Evolutionary conservation across 2,888 invertebrate species (phyloP), one percentile per base, ranked within the genome.

Genomic region (Andrena praecox): DNA sequence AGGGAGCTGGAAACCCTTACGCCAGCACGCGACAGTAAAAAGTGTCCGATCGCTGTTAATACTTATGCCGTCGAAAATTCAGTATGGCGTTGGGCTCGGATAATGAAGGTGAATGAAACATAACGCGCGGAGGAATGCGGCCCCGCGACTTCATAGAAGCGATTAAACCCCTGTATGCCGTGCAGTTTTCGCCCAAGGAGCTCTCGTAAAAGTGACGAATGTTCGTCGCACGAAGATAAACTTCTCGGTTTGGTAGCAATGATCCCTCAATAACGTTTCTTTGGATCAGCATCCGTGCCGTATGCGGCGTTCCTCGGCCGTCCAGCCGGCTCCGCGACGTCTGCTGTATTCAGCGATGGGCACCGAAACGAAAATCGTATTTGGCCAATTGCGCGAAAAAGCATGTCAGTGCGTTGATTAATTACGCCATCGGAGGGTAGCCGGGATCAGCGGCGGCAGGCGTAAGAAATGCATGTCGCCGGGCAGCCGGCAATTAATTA

Each of bases 401-500:
- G 77, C 60, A 88, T 80, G 89, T 88, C 85, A 63, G 63, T 69
- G 59, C 68, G 69, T 76, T 85, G 89, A 87, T 87, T 87, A 89
- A 87, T 87, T 87, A 82, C 82, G 77, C 66, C 70, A 80, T 79
- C 70, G 77, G 52, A 80, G 77, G 80, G 76, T 87, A 70, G 82
- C 69, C 60, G 78, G 78, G 64, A 31, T 42, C 79, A 67, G 59
- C 60, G 48, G 71, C 50, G n/a, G 64, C 67, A 80, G 82, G 62
- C 77, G 85, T 85, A 88, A 88, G 89, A 88, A 88, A 75, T 48
- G 69, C 87, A 78, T 60, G 85, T 81, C 75, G 83, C 31, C 77
- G 74, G 71, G 69, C 73, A 75, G 27, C 62, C 77, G 54, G 85
- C 85, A 89, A 88, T 88, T 88, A 88, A 88, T 88, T 88, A 88